These are phyloP conservation scores for Pomacea maculata DNA, from an alignment of 1,140 invertebrate species.

Conservation along the genomic window DNA sequence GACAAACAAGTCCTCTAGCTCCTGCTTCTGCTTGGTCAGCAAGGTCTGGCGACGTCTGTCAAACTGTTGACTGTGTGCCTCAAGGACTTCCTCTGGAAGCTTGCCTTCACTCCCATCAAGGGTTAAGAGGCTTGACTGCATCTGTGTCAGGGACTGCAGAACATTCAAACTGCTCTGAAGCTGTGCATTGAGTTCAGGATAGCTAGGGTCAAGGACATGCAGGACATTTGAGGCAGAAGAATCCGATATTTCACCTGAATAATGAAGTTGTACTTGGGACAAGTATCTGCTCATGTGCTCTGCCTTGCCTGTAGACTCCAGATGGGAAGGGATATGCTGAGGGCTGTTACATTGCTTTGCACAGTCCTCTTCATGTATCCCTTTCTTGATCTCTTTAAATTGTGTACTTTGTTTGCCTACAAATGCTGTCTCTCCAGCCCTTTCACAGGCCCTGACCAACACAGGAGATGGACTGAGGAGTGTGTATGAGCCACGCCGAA, in stretches of 20 bases:
- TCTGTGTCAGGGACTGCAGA: conserved; percentile 24
- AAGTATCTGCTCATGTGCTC: conserved; percentile 53
- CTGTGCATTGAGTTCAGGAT: not conserved
- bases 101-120: not conserved
- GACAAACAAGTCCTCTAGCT: conserved; percentile 45
- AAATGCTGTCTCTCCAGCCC: conserved; percentile 1
- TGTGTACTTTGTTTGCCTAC: not conserved
- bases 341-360: conserved; percentile 21
- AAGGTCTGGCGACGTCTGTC: conserved; percentile 37
- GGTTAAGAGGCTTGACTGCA: conserved; percentile 1
- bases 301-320: conserved; percentile 38
- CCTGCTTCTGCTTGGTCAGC: conserved; percentile 44
- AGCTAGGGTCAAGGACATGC: not conserved
- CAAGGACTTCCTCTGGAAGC: conserved; percentile 36
- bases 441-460: conserved; percentile 30
- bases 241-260: conserved; percentile 14
- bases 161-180: conserved; percentile 14
- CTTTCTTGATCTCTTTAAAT: not conserved
- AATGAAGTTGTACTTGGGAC: conserved; percentile 47
- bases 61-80: conserved; percentile 42
- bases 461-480: conserved; percentile 40
- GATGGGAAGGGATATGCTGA: conserved; percentile 15
- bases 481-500: conserved; percentile 42
- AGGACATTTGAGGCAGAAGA: conserved; percentile 1
- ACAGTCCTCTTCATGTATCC: not conserved